Percentiles rank a stretch among this genome's conserved stretches.
Evolutionary conservation across 2,888 invertebrate species (phyloP).

Genomic region (Lordiphosa fenestrarum): DNA sequence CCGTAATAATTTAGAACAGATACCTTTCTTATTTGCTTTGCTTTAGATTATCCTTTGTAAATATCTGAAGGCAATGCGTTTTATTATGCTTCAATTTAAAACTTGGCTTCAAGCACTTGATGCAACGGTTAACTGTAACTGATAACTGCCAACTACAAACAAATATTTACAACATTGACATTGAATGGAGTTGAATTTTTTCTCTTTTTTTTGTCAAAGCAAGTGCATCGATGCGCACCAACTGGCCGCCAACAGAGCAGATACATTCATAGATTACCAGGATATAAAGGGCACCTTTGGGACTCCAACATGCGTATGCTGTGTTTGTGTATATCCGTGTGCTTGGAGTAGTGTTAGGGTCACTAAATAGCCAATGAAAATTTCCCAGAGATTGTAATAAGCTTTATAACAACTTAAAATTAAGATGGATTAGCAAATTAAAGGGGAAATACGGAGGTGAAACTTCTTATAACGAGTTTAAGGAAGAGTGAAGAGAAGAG

Average conservation of each 20-base stretch:
- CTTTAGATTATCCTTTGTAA: neutral
- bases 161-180: conserved; percentile 55
- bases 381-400: too few species aligned
- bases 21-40: neutral
- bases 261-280: conserved; percentile 45
- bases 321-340: neutral
- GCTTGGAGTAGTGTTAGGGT: too few species aligned
- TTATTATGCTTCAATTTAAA: neutral
- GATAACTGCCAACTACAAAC: neutral
- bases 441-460: too few species aligned
- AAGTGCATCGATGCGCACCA: conserved; percentile 41
- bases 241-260: conserved; percentile 17
- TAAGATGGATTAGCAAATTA: too few species aligned
- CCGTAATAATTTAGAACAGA: too few species aligned
- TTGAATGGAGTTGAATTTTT: conserved; percentile 46
- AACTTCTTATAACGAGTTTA: too few species aligned
- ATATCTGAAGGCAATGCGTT: neutral
- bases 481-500: too few species aligned
- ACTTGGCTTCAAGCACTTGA: conserved; percentile 3
- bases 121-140: conserved; percentile 5
- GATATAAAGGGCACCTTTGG: conserved; percentile 49
- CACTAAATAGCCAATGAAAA: too few species aligned
- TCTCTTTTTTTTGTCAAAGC: conserved; percentile 38
- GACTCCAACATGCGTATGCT: conserved; percentile 22
- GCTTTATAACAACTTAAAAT: too few species aligned